Evolutionary conservation across 2,113 vertebrate genomes (phyloP).

Genomic region (Tragelaphus imberbis): DNA sequence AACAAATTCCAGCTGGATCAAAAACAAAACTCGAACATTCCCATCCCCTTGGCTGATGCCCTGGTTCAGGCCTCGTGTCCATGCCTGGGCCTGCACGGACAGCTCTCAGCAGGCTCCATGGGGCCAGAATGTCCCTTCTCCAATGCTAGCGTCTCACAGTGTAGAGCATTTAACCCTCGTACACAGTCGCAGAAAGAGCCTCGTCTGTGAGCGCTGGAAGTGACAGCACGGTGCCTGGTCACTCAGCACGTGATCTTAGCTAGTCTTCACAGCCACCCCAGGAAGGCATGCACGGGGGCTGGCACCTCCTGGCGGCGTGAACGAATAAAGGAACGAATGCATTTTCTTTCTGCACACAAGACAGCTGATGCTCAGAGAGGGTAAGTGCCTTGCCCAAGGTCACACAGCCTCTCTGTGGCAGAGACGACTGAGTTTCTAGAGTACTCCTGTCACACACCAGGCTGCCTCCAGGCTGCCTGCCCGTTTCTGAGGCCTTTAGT

Average conservation of each 20-base stretch:
- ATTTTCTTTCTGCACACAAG: not conserved
- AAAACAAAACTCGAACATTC: not conserved
- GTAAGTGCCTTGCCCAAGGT: not conserved
- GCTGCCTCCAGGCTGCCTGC: not conserved
- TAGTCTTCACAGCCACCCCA: not conserved
- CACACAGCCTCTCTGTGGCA: not conserved
- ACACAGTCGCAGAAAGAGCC: not conserved
- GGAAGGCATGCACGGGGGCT: not conserved
- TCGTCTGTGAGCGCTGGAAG: not conserved
- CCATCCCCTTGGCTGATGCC: not conserved
- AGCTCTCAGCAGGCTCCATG: not conserved
- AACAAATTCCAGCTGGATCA: not conserved
- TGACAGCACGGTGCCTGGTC: fast-evolving
- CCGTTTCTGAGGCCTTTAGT: not conserved
- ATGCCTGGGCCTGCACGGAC: not conserved
- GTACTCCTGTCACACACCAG: not conserved
- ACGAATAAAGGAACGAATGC: not conserved
- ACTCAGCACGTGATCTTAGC: not conserved
- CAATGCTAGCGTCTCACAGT: not conserved
- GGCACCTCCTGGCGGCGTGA: not conserved
- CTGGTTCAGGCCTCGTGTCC: not conserved
- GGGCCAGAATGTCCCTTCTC: not conserved
- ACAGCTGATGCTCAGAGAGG: not conserved
- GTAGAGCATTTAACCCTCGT: not conserved
- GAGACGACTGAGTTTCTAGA: not conserved